Conservation (phyloP, 2,113 vertebrate genomes). For the pig (Sus scrofa) region T2T-Sscrofa CM000825.6:62194001-62194500, state of each 20-base stretch:
- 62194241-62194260: neutral
- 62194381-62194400: neutral
- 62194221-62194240: neutral
- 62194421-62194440: neutral
- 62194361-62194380: neutral
- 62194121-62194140: neutral
- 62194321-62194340: neutral
- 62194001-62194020: neutral
- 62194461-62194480: fast-evolving
- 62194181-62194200: neutral
- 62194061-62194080: neutral
- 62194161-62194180: neutral
- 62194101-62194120: neutral
- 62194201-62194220: neutral
- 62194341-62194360: neutral
- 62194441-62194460: neutral
- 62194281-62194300: fast-evolving
- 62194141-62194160: neutral
- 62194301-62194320: neutral
- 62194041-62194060: neutral
- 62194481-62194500: neutral
- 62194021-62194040: neutral
- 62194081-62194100: neutral
- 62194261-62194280: fast-evolving
- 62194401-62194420: neutral